Percentiles rank a stretch among this genome's conserved stretches.
phyloP scores from a whole-genome alignment of 2,113 vertebrate genomes.

The Cettia cetti region DNA sequence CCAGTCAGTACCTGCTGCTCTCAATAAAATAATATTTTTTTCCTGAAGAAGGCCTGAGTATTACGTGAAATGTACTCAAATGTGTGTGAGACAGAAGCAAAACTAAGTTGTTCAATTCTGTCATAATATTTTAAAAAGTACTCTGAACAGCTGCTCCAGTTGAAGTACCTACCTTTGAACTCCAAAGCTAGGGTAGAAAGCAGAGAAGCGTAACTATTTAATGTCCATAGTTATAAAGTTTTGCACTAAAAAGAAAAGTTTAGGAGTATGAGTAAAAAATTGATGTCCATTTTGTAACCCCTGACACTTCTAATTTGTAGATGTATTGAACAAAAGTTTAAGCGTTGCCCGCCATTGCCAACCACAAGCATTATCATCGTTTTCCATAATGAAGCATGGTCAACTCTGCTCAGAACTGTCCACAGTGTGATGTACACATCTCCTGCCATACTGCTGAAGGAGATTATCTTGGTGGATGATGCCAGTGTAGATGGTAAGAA shows the following conservation, averaged over 20 bases:
- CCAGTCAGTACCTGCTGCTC: background rate
- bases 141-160: background rate
- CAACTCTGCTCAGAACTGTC: conserved; percentile 92
- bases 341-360: conserved; percentile 88
- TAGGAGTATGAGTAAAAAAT: background rate
- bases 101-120: background rate
- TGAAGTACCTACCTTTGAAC: background rate
- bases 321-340: conserved; percentile 97
- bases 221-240: background rate
- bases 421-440: conserved; percentile 96
- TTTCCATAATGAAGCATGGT: conserved; percentile 98
- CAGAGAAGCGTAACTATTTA: background rate
- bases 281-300: background rate
- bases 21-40: background rate
- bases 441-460: conserved; percentile 91
- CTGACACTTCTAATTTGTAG: conserved; percentile 66
- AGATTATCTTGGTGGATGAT: conserved; percentile 97
- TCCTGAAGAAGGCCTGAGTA: background rate
- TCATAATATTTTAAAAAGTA: background rate
- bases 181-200: background rate
- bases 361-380: conserved; percentile 97
- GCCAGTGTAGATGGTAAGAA: conserved; percentile 92
- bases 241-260: background rate
- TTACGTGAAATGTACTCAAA: background rate
- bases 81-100: background rate